These are phyloP conservation scores for Uria aalge DNA, from an alignment of 2,113 vertebrate genomes.

Conservation along the genomic window DNA sequence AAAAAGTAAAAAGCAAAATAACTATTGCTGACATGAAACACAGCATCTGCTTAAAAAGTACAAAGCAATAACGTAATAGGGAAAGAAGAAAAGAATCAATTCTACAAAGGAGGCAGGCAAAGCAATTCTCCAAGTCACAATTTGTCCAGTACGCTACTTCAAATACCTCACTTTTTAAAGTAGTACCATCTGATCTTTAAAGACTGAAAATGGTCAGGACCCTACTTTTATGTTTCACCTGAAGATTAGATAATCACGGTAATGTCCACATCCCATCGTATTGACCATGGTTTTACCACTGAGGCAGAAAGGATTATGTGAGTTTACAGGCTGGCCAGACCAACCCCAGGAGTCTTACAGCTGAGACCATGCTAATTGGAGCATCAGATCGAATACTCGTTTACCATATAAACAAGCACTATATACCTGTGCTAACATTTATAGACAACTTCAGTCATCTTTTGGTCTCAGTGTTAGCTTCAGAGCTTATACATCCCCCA, in stretches of 20 bases:
- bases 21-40: not conserved
- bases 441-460: not conserved
- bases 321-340: not conserved
- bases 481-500: not conserved
- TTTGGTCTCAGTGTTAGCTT: not conserved
- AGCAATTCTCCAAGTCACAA: not conserved
- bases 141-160: not conserved
- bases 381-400: not conserved
- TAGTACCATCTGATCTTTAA: not conserved
- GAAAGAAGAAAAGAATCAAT: not conserved
- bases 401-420: not conserved
- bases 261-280: not conserved
- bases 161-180: not conserved
- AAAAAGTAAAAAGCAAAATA: not conserved
- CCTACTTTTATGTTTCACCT: not conserved
- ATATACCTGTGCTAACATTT: not conserved
- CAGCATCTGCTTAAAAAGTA: not conserved
- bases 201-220: not conserved
- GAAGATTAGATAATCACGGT: not conserved
- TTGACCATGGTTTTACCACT: not conserved
- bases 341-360: not conserved
- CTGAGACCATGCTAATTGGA: not conserved
- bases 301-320: not conserved
- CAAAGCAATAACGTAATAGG: not conserved
- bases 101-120: not conserved